These are phyloP conservation scores for Epinotia ramella DNA, from an alignment of 2,888 invertebrate genomes.

Conservation along the genomic window DNA sequence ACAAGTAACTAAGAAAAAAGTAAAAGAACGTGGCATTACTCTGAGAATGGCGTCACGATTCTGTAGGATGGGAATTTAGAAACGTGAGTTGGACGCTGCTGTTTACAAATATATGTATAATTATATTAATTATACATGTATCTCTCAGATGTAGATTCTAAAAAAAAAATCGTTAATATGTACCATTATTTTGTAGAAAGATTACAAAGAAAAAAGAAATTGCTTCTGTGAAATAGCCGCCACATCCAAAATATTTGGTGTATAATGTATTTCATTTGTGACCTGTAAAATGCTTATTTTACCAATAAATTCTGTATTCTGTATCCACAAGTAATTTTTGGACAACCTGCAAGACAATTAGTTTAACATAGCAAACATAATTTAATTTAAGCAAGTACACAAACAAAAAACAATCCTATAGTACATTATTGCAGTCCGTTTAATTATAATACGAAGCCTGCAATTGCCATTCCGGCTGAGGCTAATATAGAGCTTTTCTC, in stretches of 20 bases:
- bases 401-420: not conserved
- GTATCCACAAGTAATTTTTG: too few species aligned
- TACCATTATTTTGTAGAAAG: not conserved
- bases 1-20: conserved; percentile 58
- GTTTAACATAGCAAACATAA: not conserved
- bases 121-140: not conserved
- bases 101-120: not conserved
- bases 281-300: too few species aligned
- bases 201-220: not conserved
- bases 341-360: too few species aligned
- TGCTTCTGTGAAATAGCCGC: too few species aligned
- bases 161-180: not conserved
- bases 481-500: too few species aligned
- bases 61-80: conserved; percentile 33
- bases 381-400: not conserved
- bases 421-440: too few species aligned
- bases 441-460: too few species aligned
- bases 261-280: too few species aligned
- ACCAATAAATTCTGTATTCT: too few species aligned
- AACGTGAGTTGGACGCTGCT: conserved; percentile 29
- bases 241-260: too few species aligned
- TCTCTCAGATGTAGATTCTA: not conserved
- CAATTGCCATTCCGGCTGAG: too few species aligned
- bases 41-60: conserved; percentile 53
- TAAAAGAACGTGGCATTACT: conserved; percentile 55